Evolutionary conservation across 1,140 invertebrate species (phyloP).

Genomic region (Cydia pomonella): DNA sequence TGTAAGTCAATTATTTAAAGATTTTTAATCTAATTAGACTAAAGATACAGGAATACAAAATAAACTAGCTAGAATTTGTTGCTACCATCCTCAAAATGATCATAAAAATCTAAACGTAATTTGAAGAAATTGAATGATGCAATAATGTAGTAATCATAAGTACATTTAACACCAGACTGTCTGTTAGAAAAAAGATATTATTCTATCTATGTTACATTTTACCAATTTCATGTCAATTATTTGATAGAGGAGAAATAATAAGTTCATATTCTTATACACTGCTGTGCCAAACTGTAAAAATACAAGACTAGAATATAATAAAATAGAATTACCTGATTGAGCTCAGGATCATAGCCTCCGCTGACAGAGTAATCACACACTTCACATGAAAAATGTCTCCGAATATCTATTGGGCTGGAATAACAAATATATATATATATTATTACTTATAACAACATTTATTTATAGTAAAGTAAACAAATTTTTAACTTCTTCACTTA

Average conservation of each 20-base stretch:
- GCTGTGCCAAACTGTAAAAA: too few relatives aligned
- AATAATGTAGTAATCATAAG: not conserved
- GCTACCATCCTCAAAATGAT: not conserved
- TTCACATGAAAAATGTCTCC: constrained; percentile 95
- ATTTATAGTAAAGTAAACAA: constrained; percentile 39
- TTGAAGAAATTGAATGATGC: not conserved
- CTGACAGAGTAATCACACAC: constrained; percentile 90
- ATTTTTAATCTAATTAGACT: not conserved
- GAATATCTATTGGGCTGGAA: constrained; percentile 88
- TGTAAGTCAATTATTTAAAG: constrained; percentile 67
- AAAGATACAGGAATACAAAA: not conserved
- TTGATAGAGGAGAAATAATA: too few relatives aligned
- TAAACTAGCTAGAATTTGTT: not conserved
- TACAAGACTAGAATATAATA: too few relatives aligned
- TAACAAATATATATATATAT: constrained; percentile 50
- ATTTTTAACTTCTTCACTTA: constrained; percentile 81
- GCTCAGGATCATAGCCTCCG: constrained; percentile 94
- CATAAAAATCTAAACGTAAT: not conserved
- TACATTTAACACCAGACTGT: too few relatives aligned
- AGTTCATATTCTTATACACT: too few relatives aligned
- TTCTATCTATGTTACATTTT: too few relatives aligned
- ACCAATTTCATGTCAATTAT: too few relatives aligned
- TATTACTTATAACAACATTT: constrained; percentile 33
- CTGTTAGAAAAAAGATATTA: too few relatives aligned
- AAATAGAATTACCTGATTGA: constrained; percentile 87